Conservation (phyloP, 37 sponge, comb jelly and placozoan species). For the Spongilla lacustris region DNA sequence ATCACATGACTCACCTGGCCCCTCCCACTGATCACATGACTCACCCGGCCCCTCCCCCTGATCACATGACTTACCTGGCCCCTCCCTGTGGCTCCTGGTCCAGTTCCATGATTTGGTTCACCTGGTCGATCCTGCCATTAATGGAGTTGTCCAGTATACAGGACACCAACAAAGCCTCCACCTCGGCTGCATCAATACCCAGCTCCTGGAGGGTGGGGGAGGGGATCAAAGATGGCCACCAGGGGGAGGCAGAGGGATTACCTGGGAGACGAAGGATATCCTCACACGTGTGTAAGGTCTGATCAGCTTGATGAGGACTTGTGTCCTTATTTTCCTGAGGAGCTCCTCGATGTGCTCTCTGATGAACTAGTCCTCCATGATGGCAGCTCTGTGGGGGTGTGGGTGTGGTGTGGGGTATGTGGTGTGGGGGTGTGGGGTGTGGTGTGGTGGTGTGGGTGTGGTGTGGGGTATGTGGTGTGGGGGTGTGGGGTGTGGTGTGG, state of each 20-base stretch:
- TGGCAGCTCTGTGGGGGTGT: slow-evolving; percentile 40
- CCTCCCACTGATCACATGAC: too few species aligned
- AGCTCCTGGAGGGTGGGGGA: slow-evolving; percentile 78
- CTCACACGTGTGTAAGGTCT: slow-evolving; percentile 88
- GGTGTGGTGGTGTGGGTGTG: too few species aligned
- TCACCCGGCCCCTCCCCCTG: too few species aligned
- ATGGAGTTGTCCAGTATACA: slow-evolving; percentile 89
- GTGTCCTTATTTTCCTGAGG: slow-evolving; percentile 81
- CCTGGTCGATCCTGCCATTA: slow-evolving; percentile 88
- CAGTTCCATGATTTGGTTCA: slow-evolving; percentile 81
- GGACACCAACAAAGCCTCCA: slow-evolving; percentile 86
- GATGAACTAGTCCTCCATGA: slow-evolving; percentile 96
- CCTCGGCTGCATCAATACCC: slow-evolving; percentile 80
- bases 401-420: background rate
- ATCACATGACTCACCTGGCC: too few species aligned
- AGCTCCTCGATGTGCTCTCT: slow-evolving; percentile 95
- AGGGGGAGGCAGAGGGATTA: background rate
- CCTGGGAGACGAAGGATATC: slow-evolving; percentile 84
- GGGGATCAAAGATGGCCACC: too few species aligned
- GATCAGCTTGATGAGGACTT: slow-evolving; percentile 92
- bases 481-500: too few species aligned
- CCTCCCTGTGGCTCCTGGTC: slow-evolving; percentile 70
- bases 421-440: too few species aligned
- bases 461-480: too few species aligned
- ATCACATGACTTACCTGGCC: slow-evolving; percentile 71